phyloP scores from a whole-genome alignment of 2,888 invertebrate species.

The Pseudanteris insignis region DNA sequence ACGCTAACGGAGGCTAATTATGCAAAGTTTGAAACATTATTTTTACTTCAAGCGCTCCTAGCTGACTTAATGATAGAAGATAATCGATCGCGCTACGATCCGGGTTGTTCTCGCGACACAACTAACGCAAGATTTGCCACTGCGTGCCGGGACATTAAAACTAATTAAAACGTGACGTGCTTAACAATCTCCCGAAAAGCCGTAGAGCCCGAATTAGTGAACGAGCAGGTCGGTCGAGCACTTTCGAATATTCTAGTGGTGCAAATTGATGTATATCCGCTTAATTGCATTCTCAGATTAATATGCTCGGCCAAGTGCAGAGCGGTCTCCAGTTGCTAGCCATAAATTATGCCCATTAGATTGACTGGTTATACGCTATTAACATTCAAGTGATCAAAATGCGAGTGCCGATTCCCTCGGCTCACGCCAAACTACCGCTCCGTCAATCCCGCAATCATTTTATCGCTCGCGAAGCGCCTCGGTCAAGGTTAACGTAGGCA shows the following conservation, averaged over 20 bases:
- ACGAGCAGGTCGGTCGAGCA: constrained; percentile 7
- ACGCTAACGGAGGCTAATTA: too few species aligned
- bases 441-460: constrained; percentile 36
- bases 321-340: constrained; percentile 31
- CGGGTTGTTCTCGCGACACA: too few species aligned
- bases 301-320: constrained; percentile 27
- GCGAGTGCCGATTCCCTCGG: constrained; percentile 20
- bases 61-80: too few species aligned
- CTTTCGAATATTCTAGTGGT: constrained; percentile 30
- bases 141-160: constrained; percentile 1
- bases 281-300: constrained; percentile 39
- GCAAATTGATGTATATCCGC: constrained; percentile 35
- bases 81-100: too few species aligned
- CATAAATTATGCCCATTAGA: constrained; percentile 39
- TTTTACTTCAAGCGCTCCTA: too few species aligned
- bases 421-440: constrained; percentile 23
- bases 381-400: constrained; percentile 38
- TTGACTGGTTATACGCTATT: constrained; percentile 34
- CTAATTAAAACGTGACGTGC: constrained; percentile 9
- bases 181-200: constrained; percentile 11
- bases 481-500: constrained; percentile 28
- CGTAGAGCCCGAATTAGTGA: constrained; percentile 13
- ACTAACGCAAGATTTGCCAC: too few species aligned
- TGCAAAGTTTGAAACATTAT: too few species aligned
- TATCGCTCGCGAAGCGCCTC: constrained; percentile 28